Conservation (phyloP, 2,888 invertebrate genomes). For the Dilophus febrilis region DNA sequence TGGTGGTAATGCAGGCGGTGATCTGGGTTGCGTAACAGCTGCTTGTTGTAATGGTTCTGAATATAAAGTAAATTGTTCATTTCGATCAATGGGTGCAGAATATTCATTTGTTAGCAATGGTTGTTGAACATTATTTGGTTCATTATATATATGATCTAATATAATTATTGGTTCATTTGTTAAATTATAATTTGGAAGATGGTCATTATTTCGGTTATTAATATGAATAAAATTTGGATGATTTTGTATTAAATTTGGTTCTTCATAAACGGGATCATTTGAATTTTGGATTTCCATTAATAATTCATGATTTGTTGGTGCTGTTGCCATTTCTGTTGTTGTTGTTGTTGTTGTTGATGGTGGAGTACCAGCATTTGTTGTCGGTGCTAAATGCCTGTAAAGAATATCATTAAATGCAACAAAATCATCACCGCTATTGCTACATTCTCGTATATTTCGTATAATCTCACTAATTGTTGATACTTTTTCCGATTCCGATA, state of each 20-base stretch:
- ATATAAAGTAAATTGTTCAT: conserved; percentile 18
- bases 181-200: background rate
- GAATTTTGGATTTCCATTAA: conserved; percentile 13
- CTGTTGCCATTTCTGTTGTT: conserved; percentile 7
- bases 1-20: no score
- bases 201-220: background rate
- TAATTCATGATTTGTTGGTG: conserved; percentile 20
- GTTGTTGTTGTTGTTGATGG: no score
- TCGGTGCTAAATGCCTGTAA: conserved; percentile 16
- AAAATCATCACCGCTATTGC: conserved; percentile 18
- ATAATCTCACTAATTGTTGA: conserved; percentile 19
- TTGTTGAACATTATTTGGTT: conserved; percentile 20
- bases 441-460: conserved; percentile 16
- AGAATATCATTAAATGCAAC: conserved; percentile 20
- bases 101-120: conserved; percentile 22
- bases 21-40: conserved; percentile 9
- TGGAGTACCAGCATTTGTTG: conserved; percentile 11
- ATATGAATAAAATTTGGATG: background rate
- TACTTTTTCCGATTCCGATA: conserved; percentile 19
- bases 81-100: conserved; percentile 20
- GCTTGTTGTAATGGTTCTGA: conserved; percentile 25
- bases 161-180: conserved; percentile 6
- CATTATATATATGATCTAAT: conserved; percentile 23
- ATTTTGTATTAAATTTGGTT: background rate
- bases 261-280: conserved; percentile 7